Conservation (phyloP, 1,140 invertebrate genomes). For the Musca domestica region DNA sequence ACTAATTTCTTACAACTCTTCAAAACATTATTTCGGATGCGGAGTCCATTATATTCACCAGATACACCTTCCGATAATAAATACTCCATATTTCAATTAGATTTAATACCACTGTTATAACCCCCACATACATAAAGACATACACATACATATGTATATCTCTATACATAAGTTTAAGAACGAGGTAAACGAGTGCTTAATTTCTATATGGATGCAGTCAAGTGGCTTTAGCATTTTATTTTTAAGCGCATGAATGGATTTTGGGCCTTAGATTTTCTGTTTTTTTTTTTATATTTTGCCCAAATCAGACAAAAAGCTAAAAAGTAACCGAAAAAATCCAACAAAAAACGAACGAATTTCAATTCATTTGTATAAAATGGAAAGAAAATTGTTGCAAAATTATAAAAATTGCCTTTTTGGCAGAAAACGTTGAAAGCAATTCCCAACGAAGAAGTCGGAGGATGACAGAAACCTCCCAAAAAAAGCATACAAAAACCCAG, state of each 20-base stretch:
- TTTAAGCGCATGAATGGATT: conserved; percentile 52
- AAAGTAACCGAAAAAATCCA: conserved; percentile 28
- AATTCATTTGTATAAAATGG: conserved; percentile 51
- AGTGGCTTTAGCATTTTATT: conserved; percentile 52
- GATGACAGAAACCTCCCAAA: not conserved
- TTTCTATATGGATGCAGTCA: conserved; percentile 52
- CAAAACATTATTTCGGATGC: no score
- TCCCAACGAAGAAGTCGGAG: not conserved
- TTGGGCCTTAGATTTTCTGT: conserved; percentile 40
- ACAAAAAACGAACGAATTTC: conserved; percentile 34
- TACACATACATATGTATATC: not conserved
- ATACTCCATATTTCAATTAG: no score
- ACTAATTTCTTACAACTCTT: no score
- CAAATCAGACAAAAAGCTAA: conserved; percentile 24
- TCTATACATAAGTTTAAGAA: not conserved
- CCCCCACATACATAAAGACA: no score
- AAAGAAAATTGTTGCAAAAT: conserved; percentile 51
- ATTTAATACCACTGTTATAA: no score
- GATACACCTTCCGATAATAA: no score
- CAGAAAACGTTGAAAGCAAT: not conserved
- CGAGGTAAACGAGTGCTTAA: conserved; percentile 26
- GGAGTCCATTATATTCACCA: no score
- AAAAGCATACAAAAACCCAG: not conserved
- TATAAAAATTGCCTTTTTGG: conserved; percentile 43
- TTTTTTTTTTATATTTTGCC: not conserved